phyloP scores from a whole-genome alignment of 2,888 invertebrate genomes.

The Buathra laborator region DNA sequence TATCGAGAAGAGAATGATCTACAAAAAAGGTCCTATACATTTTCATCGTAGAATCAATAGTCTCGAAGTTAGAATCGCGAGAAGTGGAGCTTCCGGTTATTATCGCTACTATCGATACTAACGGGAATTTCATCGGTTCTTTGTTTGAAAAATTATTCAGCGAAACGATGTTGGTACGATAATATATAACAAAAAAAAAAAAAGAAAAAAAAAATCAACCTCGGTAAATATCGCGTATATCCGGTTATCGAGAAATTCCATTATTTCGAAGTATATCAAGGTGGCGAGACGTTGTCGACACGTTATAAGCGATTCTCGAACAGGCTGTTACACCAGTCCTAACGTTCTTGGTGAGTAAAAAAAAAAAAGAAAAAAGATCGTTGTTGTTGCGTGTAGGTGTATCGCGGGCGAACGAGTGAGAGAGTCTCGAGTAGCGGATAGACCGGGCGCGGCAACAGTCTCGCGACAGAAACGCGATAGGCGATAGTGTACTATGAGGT shows the following conservation, averaged over 20 bases:
- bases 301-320: slow-evolving; percentile 64
- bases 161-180: background rate
- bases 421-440: slow-evolving; percentile 62
- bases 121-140: background rate
- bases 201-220: background rate
- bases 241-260: slow-evolving; percentile 63
- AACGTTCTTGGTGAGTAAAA: slow-evolving; percentile 52
- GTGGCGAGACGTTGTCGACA: slow-evolving; percentile 61
- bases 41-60: background rate
- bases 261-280: slow-evolving; percentile 61
- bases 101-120: background rate
- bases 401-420: slow-evolving; percentile 65
- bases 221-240: slow-evolving; percentile 41
- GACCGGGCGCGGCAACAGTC: slow-evolving; percentile 58
- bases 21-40: background rate
- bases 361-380: slow-evolving; percentile 65
- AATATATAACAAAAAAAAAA: background rate
- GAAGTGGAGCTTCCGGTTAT: background rate
- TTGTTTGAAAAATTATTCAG: background rate
- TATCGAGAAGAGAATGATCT: background rate
- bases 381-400: slow-evolving; percentile 74
- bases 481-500: slow-evolving; percentile 56
- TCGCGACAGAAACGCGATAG: slow-evolving; percentile 67
- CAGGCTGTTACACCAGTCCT: slow-evolving; percentile 67
- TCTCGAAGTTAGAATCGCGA: background rate